A percentile compares a stretch with the other conserved stretches of the same genome.
These are phyloP conservation scores for Drosophila prostipennis DNA, from an alignment of 2,888 invertebrate genomes.

Conservation along the genomic window DNA sequence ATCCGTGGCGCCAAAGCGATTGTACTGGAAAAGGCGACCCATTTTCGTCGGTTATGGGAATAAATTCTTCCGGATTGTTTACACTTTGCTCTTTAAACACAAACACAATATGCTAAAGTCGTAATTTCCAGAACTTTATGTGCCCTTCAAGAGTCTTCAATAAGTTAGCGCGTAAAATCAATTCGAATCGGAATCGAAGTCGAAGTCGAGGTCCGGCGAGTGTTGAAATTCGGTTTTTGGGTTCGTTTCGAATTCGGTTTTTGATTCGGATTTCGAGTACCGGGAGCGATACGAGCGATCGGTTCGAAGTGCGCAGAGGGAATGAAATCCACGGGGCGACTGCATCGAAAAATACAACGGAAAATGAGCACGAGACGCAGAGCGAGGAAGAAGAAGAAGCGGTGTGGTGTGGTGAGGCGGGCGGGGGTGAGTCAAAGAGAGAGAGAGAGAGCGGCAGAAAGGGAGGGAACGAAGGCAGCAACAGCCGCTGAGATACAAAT, in stretches of 20 bases:
- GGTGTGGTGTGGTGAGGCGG: slow-evolving; percentile 29
- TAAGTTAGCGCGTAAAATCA: slow-evolving; percentile 34
- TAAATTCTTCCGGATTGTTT: slow-evolving; percentile 43
- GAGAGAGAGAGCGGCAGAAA: slow-evolving; percentile 27
- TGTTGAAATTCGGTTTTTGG: neutral
- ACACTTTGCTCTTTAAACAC: slow-evolving; percentile 49
- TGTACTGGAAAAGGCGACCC: slow-evolving; percentile 82
- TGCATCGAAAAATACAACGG: slow-evolving; percentile 76
- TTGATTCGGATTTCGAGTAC: slow-evolving; percentile 21
- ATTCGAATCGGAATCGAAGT: slow-evolving; percentile 24
- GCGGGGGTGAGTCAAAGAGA: slow-evolving; percentile 27
- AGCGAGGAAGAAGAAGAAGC: slow-evolving; percentile 41
- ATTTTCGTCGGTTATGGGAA: slow-evolving; percentile 52
- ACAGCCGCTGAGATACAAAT: slow-evolving; percentile 62
- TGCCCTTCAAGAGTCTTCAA: slow-evolving; percentile 26
- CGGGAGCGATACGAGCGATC: slow-evolving; percentile 76
- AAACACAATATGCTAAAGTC: slow-evolving; percentile 44
- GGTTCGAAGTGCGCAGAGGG: slow-evolving; percentile 81
- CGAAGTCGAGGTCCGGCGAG: slow-evolving; percentile 19
- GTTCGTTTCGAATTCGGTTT: slow-evolving; percentile 15
- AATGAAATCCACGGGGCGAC: slow-evolving; percentile 76
- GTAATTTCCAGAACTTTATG: slow-evolving; percentile 29
- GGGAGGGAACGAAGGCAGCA: slow-evolving; percentile 33
- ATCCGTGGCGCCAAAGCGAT: slow-evolving; percentile 77
- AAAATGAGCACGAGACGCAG: slow-evolving; percentile 71